These are phyloP conservation scores for Oryzaephilus surinamensis DNA, from an alignment of 1,140 invertebrate genomes.

Conservation along the genomic window DNA sequence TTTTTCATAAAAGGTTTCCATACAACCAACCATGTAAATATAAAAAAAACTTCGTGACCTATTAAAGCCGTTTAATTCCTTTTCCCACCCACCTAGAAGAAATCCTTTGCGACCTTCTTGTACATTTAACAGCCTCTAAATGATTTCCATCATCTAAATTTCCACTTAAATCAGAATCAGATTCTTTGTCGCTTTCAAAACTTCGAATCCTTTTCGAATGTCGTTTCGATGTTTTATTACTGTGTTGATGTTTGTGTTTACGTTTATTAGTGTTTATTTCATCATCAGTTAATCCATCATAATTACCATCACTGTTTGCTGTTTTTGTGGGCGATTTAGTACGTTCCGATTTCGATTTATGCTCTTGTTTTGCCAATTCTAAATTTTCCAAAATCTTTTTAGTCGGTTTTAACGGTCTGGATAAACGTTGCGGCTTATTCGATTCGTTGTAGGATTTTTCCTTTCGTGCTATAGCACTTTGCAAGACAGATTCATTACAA, in stretches of 20 bases:
- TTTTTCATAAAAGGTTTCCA: too few species aligned
- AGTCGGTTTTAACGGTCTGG: constrained; percentile 27
- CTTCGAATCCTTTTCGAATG: constrained; percentile 9
- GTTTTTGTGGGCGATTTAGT: not conserved
- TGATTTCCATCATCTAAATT: too few species aligned
- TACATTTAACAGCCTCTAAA: too few species aligned
- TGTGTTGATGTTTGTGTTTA: constrained; percentile 14
- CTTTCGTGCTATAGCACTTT: constrained; percentile 46
- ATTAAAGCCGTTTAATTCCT: too few species aligned
- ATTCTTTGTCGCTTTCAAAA: constrained; percentile 9
- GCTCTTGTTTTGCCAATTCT: constrained; percentile 17
- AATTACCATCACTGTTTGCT: constrained; percentile 8
- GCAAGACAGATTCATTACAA: constrained; percentile 39
- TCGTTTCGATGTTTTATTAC: constrained; percentile 7
- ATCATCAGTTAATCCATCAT: constrained; percentile 7
- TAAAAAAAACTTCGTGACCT: too few species aligned
- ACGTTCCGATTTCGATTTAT: constrained; percentile 12
- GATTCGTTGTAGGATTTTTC: constrained; percentile 43
- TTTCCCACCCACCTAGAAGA: constrained; percentile 20
- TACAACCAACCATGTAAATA: too few species aligned
- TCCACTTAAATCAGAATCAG: constrained; percentile 16
- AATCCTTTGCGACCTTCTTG: constrained; percentile 18
- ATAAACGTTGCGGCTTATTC: constrained; percentile 24
- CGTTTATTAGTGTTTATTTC: not conserved
- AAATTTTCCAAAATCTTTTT: constrained; percentile 29